Conservation (phyloP, 2,888 invertebrate genomes). For the Apotomis turbidana region DNA sequence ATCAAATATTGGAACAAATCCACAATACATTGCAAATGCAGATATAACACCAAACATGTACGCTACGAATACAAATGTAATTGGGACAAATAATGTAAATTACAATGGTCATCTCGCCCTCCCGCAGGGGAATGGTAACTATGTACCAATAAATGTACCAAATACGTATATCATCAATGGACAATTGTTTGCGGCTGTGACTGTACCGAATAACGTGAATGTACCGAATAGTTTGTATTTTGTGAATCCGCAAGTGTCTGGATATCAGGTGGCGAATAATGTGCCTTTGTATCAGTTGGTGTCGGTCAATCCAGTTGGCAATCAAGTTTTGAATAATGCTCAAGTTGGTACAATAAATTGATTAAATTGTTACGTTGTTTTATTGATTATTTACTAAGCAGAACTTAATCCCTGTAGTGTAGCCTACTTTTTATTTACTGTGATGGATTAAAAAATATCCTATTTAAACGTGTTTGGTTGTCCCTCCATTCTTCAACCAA, state of each 20-base stretch:
- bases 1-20: constrained; percentile 1
- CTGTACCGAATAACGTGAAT: constrained; percentile 16
- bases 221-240: constrained; percentile 25
- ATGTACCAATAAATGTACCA: constrained; percentile 27
- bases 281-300: constrained; percentile 27
- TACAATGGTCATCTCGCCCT: constrained; percentile 5
- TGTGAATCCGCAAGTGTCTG: constrained; percentile 18
- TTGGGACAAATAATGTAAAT: neutral
- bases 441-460: no score
- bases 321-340: constrained; percentile 8
- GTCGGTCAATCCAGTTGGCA: neutral
- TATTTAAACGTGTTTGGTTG: no score
- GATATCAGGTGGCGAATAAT: constrained; percentile 15
- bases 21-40: neutral
- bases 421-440: no score
- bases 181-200: constrained; percentile 26
- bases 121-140: constrained; percentile 5
- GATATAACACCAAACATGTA: neutral
- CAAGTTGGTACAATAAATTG: neutral
- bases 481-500: no score
- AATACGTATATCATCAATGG: constrained; percentile 35
- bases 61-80: neutral
- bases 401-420: no score
- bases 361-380: neutral
- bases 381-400: neutral